Conservation (phyloP, 2,797 vertebrate genomes). For the Helostoma temminkii region DNA sequence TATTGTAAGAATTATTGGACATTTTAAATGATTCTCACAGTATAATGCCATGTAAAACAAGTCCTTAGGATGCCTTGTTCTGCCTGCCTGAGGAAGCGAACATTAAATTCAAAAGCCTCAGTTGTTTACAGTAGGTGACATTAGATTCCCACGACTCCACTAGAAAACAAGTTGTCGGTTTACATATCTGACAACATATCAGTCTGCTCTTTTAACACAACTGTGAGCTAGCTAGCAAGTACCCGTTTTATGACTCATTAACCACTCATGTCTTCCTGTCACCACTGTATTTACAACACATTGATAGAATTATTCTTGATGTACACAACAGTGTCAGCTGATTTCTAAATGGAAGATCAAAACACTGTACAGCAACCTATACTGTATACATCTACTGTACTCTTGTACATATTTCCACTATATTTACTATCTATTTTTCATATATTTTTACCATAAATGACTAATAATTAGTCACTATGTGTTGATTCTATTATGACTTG, state of each 20-base stretch:
- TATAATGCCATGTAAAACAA: conserved; percentile 4
- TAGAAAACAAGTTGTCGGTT: conserved; percentile 48
- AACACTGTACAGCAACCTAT: neutral
- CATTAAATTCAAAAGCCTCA: conserved; percentile 14
- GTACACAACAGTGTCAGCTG: neutral
- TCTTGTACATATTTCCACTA: neutral
- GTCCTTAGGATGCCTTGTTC: conserved; percentile 23
- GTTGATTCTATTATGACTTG: no score
- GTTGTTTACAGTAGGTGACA: conserved; percentile 52
- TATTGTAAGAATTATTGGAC: conserved; percentile 28
- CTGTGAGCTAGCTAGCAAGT: conserved; percentile 1
- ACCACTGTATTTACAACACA: neutral
- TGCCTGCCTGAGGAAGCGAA: conserved; percentile 23
- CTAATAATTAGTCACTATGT: neutral
- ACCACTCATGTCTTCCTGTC: conserved; percentile 4
- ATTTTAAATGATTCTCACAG: conserved; percentile 18
- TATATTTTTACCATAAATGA: neutral
- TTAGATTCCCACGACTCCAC: conserved; percentile 10
- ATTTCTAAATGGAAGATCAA: neutral
- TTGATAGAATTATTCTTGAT: conserved; percentile 14
- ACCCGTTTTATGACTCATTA: conserved; percentile 19
- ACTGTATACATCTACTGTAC: no score
- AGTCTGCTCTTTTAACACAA: conserved; percentile 5
- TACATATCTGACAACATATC: conserved; percentile 26
- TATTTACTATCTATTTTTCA: neutral